Conservation (phyloP, 2,797 vertebrate species). For the Chelmon rostratus region DNA sequence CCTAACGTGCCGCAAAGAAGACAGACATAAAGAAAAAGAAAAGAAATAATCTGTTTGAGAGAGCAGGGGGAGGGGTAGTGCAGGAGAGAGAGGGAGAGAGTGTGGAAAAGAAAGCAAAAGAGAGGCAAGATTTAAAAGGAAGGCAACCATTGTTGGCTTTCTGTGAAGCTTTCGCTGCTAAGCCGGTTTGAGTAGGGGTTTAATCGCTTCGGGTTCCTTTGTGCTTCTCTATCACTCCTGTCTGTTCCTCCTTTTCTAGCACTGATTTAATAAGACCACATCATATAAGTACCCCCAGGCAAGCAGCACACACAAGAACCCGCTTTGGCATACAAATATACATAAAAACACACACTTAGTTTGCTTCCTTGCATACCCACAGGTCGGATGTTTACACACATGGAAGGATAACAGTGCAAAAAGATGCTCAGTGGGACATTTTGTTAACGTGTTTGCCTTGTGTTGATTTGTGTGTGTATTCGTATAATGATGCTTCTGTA, state of each 20-base stretch:
- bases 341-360: conserved; percentile 11
- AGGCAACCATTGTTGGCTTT: conserved; percentile 81
- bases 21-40: conserved; percentile 69
- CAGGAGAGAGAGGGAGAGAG: conserved; percentile 26
- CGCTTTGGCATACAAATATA: conserved; percentile 36
- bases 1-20: conserved; percentile 76
- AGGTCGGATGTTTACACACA: conserved; percentile 20
- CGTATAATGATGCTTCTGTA: background rate
- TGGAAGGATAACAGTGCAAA: background rate
- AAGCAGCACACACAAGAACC: conserved; percentile 59
- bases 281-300: conserved; percentile 60
- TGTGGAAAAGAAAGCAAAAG: conserved; percentile 49
- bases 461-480: background rate
- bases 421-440: conserved; percentile 1
- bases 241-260: conserved; percentile 74
- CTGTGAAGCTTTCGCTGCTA: conserved; percentile 76
- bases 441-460: background rate
- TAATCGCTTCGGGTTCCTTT: conserved; percentile 83
- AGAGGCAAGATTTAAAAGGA: conserved; percentile 72
- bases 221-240: conserved; percentile 77
- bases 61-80: conserved; percentile 53
- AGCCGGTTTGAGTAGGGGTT: conserved; percentile 82
- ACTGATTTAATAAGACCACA: conserved; percentile 79
- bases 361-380: conserved; percentile 6
- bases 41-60: conserved; percentile 77